Evolutionary conservation across 2,797 vertebrate genomes (phyloP).

Genomic region (Adrianichthys oophorus): DNA sequence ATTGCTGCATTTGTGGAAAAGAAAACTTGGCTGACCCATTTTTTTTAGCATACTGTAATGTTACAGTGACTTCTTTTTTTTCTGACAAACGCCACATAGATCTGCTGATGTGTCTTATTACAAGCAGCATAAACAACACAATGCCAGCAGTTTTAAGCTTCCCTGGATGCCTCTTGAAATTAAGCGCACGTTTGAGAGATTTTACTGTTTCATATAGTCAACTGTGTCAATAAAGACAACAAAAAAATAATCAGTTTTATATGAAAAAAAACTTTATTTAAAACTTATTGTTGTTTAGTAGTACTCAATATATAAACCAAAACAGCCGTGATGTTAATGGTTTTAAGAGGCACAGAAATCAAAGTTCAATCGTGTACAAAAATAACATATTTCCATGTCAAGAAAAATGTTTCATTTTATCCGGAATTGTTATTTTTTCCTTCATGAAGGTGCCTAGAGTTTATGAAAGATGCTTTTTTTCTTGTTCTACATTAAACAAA

Average conservation of each 20-base stretch:
- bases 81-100: slow-evolving; percentile 19
- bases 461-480: slow-evolving; percentile 28
- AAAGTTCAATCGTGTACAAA: no score
- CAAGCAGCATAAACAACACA: neutral
- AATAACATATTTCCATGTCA: no score
- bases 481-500: slow-evolving; percentile 6
- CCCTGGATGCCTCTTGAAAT: slow-evolving; percentile 19
- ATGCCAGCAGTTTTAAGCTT: slow-evolving; percentile 4
- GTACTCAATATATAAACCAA: no score
- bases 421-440: slow-evolving; percentile 25
- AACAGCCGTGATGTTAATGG: no score
- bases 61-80: neutral
- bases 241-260: no score
- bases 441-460: slow-evolving; percentile 32
- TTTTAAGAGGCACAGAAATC: no score
- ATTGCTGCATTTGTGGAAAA: slow-evolving; percentile 19
- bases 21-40: slow-evolving; percentile 20
- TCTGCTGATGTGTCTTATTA: slow-evolving; percentile 3
- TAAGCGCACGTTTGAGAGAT: slow-evolving; percentile 20
- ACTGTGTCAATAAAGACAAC: slow-evolving; percentile 24
- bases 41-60: slow-evolving; percentile 27
- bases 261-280: no score
- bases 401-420: slow-evolving; percentile 11
- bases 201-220: slow-evolving; percentile 34
- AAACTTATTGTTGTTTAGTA: no score